These are phyloP conservation scores for Megamerina dolium DNA, from an alignment of 2,888 invertebrate species.

Conservation along the genomic window DNA sequence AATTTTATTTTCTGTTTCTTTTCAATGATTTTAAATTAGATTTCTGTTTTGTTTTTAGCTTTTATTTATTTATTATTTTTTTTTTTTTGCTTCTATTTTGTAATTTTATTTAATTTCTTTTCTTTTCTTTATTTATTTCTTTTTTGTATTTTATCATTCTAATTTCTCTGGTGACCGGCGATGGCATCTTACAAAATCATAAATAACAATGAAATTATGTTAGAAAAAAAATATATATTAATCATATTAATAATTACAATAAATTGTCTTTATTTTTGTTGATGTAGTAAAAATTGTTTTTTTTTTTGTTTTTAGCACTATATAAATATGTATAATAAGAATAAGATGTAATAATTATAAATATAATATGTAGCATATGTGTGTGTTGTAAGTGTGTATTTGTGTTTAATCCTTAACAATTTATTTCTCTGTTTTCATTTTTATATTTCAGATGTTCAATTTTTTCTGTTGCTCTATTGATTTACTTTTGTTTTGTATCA, in stretches of 20 bases:
- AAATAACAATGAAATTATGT: not conserved
- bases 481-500: not conserved
- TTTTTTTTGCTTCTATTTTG: constrained; percentile 1
- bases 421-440: not conserved
- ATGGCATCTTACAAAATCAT: not conserved
- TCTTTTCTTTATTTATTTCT: not conserved
- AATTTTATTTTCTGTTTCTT: too few relatives aligned
- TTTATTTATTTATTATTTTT: too few relatives aligned
- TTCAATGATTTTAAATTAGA: too few relatives aligned
- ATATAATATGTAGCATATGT: too few relatives aligned
- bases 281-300: not conserved
- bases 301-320: constrained; percentile 3
- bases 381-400: not conserved
- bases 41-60: too few relatives aligned
- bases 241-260: not conserved
- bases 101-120: constrained; percentile 1
- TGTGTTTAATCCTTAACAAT: constrained; percentile 4
- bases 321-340: too few relatives aligned
- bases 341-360: too few relatives aligned
- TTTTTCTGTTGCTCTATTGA: not conserved
- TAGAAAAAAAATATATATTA: not conserved
- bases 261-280: not conserved
- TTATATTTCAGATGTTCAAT: not conserved
- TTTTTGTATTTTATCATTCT: not conserved
- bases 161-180: too few relatives aligned